phyloP scores from a whole-genome alignment of 37 sponge, comb jelly and placozoan species.

The Haliclona indistincta region DNA sequence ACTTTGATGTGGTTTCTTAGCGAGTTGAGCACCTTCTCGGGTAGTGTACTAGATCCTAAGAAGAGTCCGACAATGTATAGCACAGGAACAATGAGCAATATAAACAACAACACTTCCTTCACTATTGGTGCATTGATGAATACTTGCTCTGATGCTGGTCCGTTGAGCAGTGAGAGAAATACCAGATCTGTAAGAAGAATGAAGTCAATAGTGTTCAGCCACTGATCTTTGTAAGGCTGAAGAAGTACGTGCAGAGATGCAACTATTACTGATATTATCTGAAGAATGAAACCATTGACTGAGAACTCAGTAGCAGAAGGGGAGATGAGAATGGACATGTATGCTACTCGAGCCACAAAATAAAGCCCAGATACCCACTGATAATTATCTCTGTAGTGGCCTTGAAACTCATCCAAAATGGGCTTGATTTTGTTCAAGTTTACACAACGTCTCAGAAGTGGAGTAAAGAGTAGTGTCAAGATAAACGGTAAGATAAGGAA shows the following conservation, averaged over 20 bases:
- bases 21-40: no score
- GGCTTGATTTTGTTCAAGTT: constrained; percentile 17
- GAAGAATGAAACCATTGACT: not conserved
- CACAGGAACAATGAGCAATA: not conserved
- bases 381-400: constrained; percentile 3
- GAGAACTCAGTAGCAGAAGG: not conserved
- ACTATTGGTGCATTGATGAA: not conserved
- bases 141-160: not conserved
- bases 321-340: not conserved
- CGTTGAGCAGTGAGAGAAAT: not conserved
- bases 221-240: not conserved
- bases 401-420: constrained; percentile 11
- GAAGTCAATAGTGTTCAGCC: not conserved
- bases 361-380: constrained; percentile 1
- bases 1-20: no score
- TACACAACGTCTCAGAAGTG: not conserved
- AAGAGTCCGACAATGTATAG: no score
- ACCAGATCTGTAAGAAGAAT: not conserved
- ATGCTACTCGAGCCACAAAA: not conserved
- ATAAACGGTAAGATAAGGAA: not conserved
- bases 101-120: not conserved
- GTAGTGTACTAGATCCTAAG: no score
- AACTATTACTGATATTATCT: not conserved
- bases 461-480: not conserved
- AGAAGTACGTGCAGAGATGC: not conserved